Conservation (phyloP, 2,797 vertebrate genomes). For the Enteromius fasciolatus region DNA sequence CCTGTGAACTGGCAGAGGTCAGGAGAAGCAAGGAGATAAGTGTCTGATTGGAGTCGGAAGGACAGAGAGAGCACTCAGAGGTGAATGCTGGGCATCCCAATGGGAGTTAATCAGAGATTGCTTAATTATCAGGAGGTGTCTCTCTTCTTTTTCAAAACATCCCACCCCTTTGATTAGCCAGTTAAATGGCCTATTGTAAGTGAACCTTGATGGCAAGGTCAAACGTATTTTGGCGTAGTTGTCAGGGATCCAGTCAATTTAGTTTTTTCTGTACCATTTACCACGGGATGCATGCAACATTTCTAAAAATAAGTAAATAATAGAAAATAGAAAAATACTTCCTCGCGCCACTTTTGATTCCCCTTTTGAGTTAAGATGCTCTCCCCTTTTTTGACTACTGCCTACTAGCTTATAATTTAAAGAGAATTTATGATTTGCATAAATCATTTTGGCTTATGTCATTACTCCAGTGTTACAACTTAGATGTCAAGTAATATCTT, state of each 20-base stretch:
- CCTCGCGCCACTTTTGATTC: background rate
- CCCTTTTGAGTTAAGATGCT: background rate
- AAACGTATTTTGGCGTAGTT: constrained; percentile 56
- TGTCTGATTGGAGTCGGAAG: constrained; percentile 60
- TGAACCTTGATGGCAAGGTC: constrained; percentile 59
- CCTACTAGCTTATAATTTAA: background rate
- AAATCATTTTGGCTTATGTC: background rate
- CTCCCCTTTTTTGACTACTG: background rate
- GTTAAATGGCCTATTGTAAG: constrained; percentile 59
- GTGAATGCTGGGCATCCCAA: constrained; percentile 42
- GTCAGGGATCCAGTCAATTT: background rate
- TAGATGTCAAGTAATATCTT: background rate
- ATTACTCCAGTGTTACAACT: background rate
- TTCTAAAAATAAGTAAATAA: background rate
- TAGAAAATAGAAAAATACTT: background rate
- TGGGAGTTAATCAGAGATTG: constrained; percentile 65
- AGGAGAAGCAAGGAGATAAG: background rate
- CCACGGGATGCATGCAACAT: background rate
- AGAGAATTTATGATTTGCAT: constrained; percentile 17
- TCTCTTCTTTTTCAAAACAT: constrained; percentile 51
- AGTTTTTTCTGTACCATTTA: background rate
- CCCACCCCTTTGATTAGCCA: constrained; percentile 61
- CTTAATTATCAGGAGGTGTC: constrained; percentile 68
- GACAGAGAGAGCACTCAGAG: background rate
- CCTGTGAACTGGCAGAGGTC: constrained; percentile 13